Base-by-base conservation (phyloP, 2,113 vertebrate species). In the Tragulus kanchil region DNA sequence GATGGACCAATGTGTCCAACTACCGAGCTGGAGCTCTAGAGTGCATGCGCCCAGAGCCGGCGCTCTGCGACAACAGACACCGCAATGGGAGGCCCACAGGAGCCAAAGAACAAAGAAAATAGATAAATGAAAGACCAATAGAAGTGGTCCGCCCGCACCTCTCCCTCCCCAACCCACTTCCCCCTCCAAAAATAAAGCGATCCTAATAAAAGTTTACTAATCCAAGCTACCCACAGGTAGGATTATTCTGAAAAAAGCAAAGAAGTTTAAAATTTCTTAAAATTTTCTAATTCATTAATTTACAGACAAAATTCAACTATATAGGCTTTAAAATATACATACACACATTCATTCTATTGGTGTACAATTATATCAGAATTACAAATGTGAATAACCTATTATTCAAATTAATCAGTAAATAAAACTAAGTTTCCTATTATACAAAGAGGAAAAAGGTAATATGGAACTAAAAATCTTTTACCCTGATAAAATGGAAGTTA, bases 361-460 rank as follows among this genome's bases (percentile, higher is more conserved):
- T 6, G 8, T 89, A 93, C 6, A 77, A 56, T 65, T 90, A 8
- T 6, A 86, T 85, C 62, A 82, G 95, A 96, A 95, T 82, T 25
- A 48, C 92, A 83, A 54, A 75, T 21, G 73, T 91, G 21, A 85
- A 21, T 62, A 83, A 52, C 2, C 3, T 23, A 56, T 89, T 79
- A 94, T 42, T 50, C 69, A 93, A 87, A 71, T 42, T 45, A 94
- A 88, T 75, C 5, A 71, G 10, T 89, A 97, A 92, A 62, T 79
- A 78, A 69, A 91, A 67, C 67, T 26, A 93, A 95, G 42, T 21
- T 71, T 93, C n/a, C 62, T 67, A 93, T 23, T n/a, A 90, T 78
- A 71, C 5, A 87, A 79, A 64, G 10, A 7, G 9, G 2, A 45
- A 12, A 59, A 75, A 71, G 17, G 17, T 25, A 79, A 19, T 52